Base-by-base conservation (phyloP, 2,113 vertebrate genomes). In the Dendropsophus ebraccatus region DNA sequence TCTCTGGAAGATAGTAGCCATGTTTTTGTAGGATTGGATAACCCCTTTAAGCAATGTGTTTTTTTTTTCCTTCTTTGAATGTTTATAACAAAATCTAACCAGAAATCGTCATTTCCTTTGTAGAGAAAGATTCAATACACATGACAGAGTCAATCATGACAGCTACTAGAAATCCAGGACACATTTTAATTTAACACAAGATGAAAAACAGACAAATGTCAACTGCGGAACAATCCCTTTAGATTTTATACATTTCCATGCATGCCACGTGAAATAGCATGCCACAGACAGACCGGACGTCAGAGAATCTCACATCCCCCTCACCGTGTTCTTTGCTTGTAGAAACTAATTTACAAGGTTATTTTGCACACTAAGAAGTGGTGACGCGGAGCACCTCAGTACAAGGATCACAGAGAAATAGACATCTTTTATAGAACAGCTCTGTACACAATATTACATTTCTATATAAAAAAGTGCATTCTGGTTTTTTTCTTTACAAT, bases 391-490 rank as follows among this genome's bases (percentile, higher is more conserved):
- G 35, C 56, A 67, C 79, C 58, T 28, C 25, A 49, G 25, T 81
- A 81, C 58, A 81, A 47, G 13, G 25, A 67, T 37, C 60, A 49
- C 79, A 45, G 41, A 67, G 56, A 81, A 81, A 81, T 47, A 81
- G 58, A 81, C 79, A 81, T 60, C 32, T 65, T 47, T 10, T 70
- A 69, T 69, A 50, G 8, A 69, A 69, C 62, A 67, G 58, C 62
- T 50, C 50, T 65, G 65, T 82, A 69, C 80, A 70, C 12, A 13
- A 52, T 50, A 82, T 69, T 69, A 82, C 58, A 82, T 82, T 49
- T 82, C 60, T 82, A 28, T 70, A 67, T 23, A 82, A 54, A 80
- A 82, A 82, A 82, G 81, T 82, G 81, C 65, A 82, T 82, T 67
- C 32, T n/a, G n/a, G 60, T 49, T 54, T 54, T 13, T 50, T 52